Evolutionary conservation across 2,888 invertebrate genomes (phyloP), one percentile per base, ranked within the genome.

Genomic region (Hypena proboscidalis): DNA sequence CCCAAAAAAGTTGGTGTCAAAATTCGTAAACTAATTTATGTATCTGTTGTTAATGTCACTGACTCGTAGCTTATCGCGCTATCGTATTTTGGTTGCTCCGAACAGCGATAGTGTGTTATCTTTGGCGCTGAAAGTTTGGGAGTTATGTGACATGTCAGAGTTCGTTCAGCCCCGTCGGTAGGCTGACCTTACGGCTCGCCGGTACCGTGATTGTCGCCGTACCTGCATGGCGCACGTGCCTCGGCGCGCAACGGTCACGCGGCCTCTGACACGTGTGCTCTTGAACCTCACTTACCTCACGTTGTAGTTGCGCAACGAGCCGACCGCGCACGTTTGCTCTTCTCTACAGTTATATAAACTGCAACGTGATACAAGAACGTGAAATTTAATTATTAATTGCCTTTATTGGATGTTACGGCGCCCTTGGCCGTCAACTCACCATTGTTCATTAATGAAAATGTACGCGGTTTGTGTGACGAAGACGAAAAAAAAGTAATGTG

Each of bases 241-340:
- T 31, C n/a, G 38, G 50, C 53, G 64, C 61, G 64, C 53, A 44
- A 42, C 65, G 73, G 76, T 89, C 90, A 88, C 89, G 88, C 78
- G 89, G 86, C 81, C 39, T 13, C 22, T 45, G 58, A 70, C 89
- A 89, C 89, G 90, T 89, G 87, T 70, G 67, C 49, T 74, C 85
- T 82, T 85, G 86, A 83, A 84, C 85, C 84, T 85, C 89, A 88
- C 88, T 88, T 88, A 84, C 85, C 84, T 85, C 89, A 88, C 90
- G 88, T 89, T 88, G 83, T 50, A 58, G 69, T 89, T 87, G 79
- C 87, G 86, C 80, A 88, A 88, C 80, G 58, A 57, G 56, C 55
- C 64, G 54, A 62, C 60, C 54, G 59, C 73, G 67, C 85, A 82
- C 85, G 82, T 78, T 85, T 67, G 70, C 74, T 77, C 81, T 70